These are phyloP conservation scores for Coptodon rendalli DNA, from an alignment of 2,113 vertebrate genomes.

Conservation along the genomic window DNA sequence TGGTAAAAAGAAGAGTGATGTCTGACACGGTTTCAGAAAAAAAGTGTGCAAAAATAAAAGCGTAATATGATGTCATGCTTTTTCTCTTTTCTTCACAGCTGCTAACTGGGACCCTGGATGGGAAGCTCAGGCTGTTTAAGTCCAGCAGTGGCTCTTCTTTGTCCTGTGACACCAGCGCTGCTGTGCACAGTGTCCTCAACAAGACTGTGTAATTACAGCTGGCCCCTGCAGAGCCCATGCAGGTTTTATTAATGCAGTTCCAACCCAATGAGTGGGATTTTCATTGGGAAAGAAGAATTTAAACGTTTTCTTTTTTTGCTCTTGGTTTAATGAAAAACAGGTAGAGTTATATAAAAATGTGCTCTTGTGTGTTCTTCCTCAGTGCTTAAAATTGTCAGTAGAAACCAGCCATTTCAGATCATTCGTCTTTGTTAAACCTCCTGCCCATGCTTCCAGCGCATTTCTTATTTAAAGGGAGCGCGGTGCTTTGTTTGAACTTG, in stretches of 20 bases:
- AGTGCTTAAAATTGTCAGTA: background rate
- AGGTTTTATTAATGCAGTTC: conserved; percentile 22
- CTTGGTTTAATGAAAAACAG: background rate
- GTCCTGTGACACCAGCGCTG: conserved; percentile 26
- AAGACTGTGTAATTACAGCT: conserved; percentile 16
- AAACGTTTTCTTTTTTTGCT: background rate
- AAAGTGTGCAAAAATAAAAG: background rate
- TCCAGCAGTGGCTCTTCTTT: conserved; percentile 50
- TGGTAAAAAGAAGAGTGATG: background rate
- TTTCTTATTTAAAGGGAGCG: background rate
- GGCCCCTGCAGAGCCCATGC: conserved; percentile 1
- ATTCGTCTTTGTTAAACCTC: background rate
- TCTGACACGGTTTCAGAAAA: conserved; percentile 11
- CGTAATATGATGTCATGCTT: conserved; percentile 5
- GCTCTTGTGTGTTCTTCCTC: background rate
- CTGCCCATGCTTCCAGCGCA: background rate
- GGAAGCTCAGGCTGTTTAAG: conserved; percentile 78
- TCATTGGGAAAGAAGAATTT: background rate
- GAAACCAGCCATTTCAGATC: background rate
- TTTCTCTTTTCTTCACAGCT: conserved; percentile 68
- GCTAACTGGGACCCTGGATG: conserved; percentile 82
- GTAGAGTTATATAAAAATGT: background rate
- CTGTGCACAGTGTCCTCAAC: conserved; percentile 4
- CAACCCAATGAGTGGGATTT: background rate
- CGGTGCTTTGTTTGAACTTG: background rate